These are phyloP conservation scores for Pelochelys cantorii DNA, from an alignment of 2,797 vertebrate species.

Conservation along the genomic window DNA sequence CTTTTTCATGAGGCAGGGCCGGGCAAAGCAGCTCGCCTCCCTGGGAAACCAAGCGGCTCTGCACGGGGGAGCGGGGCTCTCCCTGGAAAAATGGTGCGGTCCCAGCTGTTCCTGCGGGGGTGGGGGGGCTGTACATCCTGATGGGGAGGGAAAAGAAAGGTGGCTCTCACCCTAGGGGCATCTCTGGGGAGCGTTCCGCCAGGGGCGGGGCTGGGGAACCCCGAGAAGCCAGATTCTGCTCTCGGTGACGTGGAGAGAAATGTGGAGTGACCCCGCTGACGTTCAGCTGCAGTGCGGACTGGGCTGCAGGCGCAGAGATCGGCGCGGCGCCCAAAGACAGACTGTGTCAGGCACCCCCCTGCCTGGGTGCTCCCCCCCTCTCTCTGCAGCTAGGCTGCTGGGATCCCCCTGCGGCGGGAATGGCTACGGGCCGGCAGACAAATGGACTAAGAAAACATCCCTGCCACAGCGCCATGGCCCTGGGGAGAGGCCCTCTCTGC, in stretches of 20 bases:
- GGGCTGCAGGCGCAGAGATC: too few relatives aligned
- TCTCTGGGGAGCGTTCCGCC: background rate
- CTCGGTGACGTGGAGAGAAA: too few relatives aligned
- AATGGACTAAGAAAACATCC: constrained; percentile 74
- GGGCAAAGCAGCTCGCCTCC: background rate
- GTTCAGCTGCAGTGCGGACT: too few relatives aligned
- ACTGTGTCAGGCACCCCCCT: too few relatives aligned
- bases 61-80: background rate
- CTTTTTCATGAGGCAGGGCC: background rate
- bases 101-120: too few relatives aligned
- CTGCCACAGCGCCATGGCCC: constrained; percentile 53
- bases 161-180: background rate
- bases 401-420: constrained; percentile 52
- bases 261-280: too few relatives aligned
- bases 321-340: too few relatives aligned
- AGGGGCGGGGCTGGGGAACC: background rate
- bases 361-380: background rate
- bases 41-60: background rate
- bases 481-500: constrained; percentile 63
- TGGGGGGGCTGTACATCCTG: background rate
- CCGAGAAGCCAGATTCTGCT: too few relatives aligned
- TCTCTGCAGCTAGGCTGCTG: background rate
- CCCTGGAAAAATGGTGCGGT: background rate
- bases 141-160: background rate
- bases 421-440: constrained; percentile 67